Evolutionary conservation across 2,113 vertebrate species (phyloP), one percentile per base, ranked within the genome.

Genomic region (rabbit (Oryctolagus cuniculus)): DNA sequence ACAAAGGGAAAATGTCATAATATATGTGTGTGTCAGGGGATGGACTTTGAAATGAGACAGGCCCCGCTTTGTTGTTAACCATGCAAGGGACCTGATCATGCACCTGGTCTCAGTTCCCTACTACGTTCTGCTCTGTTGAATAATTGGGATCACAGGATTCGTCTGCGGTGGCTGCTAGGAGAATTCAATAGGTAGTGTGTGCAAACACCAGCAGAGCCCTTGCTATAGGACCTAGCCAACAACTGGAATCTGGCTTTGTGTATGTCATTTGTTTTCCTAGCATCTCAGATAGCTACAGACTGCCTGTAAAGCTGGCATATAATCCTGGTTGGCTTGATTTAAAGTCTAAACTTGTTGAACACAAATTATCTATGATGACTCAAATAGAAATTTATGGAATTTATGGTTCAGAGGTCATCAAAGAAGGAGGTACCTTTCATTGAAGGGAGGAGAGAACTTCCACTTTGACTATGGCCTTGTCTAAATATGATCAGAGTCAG

Each of bases 331-430:
- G 27, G 25, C 36, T 70, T 85, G 53, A 61, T 58, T 93, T 44
- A 31, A 83, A 75, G 3, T 83, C 27, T 75, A n/a, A 22, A 12
- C 92, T 87, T 78, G 38, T 67, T 49, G 6, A 79, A 64, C 5
- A 19, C 51, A 74, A 34, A n/a, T 79, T 84, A 63, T 27, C 2
- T 1, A 16, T 79, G 55, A 82, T 87, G 44, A 78, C 89, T 67
- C 1, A 63, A 69, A 87, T 66, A 25, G 17, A 92, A 74, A 89
- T 66, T 34, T 95, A 34, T 70, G 51, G 49, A n/a, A n/a, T n/a
- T n/a, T n/a, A n/a, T n/a, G n/a, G n/a, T n/a, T n/a, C n/a, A n/a
- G n/a, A n/a, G n/a, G n/a, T n/a, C n/a, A n/a, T n/a, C n/a, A n/a
- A n/a, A n/a, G n/a, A n/a, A n/a, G n/a, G n/a, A n/a, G n/a, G n/a